Evolutionary conservation across 2,113 vertebrate species (phyloP).

Genomic region (Anguilla rostrata): DNA sequence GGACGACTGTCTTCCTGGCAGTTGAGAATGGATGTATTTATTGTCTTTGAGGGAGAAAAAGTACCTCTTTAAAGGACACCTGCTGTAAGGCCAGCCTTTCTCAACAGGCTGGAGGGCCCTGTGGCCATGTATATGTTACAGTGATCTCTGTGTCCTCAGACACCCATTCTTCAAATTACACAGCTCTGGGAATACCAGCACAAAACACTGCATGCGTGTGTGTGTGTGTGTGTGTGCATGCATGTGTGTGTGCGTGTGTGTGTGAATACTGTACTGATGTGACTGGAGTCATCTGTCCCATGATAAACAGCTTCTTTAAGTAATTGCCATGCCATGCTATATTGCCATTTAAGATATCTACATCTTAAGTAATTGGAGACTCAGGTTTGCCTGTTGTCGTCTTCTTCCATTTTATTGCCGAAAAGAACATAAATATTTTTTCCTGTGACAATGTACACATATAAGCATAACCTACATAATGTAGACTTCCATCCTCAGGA

Average conservation of each 20-base stretch:
- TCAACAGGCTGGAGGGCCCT: neutral
- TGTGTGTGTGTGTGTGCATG: slow-evolving; percentile 5
- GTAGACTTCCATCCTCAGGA: neutral
- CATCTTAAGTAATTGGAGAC: neutral
- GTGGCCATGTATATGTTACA: neutral
- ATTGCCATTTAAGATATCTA: neutral
- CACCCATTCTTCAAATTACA: too few relatives aligned
- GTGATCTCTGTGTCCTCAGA: too few relatives aligned
- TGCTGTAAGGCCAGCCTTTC: slow-evolving; percentile 13
- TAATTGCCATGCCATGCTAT: neutral
- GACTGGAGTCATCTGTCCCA: neutral
- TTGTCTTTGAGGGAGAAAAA: neutral
- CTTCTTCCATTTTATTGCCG: neutral
- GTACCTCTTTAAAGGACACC: neutral
- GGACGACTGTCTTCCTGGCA: neutral
- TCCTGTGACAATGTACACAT: neutral
- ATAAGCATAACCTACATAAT: neutral
- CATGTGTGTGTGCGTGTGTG: slow-evolving; percentile 16
- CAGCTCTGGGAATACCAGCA: neutral
- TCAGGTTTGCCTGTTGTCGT: neutral
- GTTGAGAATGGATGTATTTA: slow-evolving; percentile 13
- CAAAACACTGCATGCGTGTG: neutral
- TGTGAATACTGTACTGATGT: neutral
- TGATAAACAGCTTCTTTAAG: neutral
- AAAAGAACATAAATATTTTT: neutral